Conservation (phyloP, 2,888 invertebrate species). For the Desoria tigrina region DNA sequence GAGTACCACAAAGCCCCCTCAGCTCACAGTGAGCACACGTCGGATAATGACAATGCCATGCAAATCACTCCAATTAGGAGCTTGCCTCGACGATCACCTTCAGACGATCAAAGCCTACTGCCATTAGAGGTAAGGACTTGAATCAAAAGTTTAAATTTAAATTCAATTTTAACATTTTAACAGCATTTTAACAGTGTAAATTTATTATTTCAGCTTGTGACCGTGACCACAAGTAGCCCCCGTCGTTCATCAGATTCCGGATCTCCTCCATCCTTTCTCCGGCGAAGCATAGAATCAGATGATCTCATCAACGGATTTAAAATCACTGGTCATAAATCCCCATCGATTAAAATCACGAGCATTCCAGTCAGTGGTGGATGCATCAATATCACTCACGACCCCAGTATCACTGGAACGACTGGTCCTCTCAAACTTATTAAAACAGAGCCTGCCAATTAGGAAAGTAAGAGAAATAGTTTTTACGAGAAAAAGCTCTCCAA, state of each 20-base stretch:
- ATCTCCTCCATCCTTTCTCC: not conserved
- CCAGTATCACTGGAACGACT: too few species aligned
- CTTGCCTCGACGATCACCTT: conserved; percentile 36
- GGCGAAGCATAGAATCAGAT: conserved; percentile 1
- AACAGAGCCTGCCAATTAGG: conserved; percentile 9
- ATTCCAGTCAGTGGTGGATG: conserved; percentile 33
- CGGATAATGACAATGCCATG: conserved; percentile 31
- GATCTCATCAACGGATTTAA: conserved; percentile 28
- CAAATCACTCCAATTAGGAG: conserved; percentile 42
- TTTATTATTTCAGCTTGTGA: conserved; percentile 29
- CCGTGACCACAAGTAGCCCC: conserved; percentile 27
- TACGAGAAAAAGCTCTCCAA: too few species aligned
- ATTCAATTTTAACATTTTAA: too few species aligned
- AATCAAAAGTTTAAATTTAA: not conserved
- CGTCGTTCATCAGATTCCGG: not conserved
- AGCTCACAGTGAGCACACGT: conserved; percentile 18
- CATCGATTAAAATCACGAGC: conserved; percentile 16
- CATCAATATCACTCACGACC: conserved; percentile 26
- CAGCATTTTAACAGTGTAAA: not conserved
- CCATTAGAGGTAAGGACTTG: conserved; percentile 33
- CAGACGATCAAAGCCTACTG: conserved; percentile 24
- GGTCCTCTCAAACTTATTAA: not conserved
- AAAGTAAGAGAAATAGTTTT: not conserved
- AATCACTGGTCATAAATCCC: conserved; percentile 6
- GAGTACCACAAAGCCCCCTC: conserved; percentile 35